Conservation (phyloP, 2,888 invertebrate genomes). For the Hermodice carunculata region DNA sequence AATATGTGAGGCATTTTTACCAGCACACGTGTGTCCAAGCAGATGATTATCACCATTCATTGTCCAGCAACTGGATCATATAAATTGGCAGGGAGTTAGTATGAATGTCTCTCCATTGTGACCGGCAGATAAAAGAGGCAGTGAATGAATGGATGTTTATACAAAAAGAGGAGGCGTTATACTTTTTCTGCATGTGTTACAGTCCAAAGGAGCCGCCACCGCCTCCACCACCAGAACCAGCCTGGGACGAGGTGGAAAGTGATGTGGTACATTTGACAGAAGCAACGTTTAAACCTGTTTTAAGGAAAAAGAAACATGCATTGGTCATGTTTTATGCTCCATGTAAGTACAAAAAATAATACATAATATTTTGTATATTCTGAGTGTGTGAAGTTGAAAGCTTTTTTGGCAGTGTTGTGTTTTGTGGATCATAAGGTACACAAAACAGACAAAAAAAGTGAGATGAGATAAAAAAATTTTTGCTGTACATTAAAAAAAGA, state of each 20-base stretch:
- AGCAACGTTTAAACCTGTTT: slow-evolving; percentile 79
- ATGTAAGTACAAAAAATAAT: slow-evolving; percentile 83
- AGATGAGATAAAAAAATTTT: too few species aligned
- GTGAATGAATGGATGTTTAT: not conserved
- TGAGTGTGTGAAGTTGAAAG: too few species aligned
- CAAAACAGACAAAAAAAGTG: too few species aligned
- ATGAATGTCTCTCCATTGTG: not conserved
- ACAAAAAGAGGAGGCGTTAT: not conserved
- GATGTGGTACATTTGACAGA: slow-evolving; percentile 84
- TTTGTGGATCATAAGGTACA: too few species aligned
- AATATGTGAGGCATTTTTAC: too few species aligned
- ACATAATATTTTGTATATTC: too few species aligned
- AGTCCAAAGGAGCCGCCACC: slow-evolving; percentile 84
- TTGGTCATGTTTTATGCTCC: slow-evolving; percentile 94
- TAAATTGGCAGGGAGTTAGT: too few species aligned
- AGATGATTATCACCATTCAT: too few species aligned
- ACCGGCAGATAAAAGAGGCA: not conserved
- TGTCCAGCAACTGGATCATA: too few species aligned
- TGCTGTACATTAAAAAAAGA: too few species aligned
- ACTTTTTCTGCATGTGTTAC: slow-evolving; percentile 15
- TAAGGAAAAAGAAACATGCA: slow-evolving; percentile 89
- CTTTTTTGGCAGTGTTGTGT: too few species aligned
- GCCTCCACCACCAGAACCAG: slow-evolving; percentile 83
- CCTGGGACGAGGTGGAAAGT: slow-evolving; percentile 82
- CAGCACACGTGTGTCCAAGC: too few species aligned